Conservation (phyloP, 1,140 invertebrate genomes). For the Diprion similis region DNA sequence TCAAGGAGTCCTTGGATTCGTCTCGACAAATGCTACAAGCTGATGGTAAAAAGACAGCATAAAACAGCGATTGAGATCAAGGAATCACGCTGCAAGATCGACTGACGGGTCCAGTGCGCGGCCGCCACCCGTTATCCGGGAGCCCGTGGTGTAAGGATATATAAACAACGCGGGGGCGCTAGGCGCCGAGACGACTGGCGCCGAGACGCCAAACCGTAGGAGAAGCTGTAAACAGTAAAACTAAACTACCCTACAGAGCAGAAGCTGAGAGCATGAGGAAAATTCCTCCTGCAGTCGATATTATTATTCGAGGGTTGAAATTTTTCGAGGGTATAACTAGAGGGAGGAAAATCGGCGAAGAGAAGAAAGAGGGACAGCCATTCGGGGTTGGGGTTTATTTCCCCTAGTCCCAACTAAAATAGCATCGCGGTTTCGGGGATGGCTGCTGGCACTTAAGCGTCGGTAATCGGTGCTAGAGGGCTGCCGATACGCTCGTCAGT, state of each 20-base stretch:
- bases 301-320: too few relatives aligned
- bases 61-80: neutral
- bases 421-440: too few relatives aligned
- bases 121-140: conserved; percentile 6
- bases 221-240: neutral
- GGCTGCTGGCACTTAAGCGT: too few relatives aligned
- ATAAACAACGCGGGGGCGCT: conserved; percentile 44
- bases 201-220: conserved; percentile 26
- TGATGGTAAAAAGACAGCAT: neutral
- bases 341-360: too few relatives aligned
- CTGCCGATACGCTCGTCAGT: too few relatives aligned
- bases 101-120: neutral
- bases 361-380: too few relatives aligned
- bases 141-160: conserved; percentile 42
- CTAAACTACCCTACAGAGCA: neutral
- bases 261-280: neutral
- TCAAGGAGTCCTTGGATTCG: neutral
- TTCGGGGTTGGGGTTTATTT: too few relatives aligned
- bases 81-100: conserved; percentile 16
- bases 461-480: too few relatives aligned
- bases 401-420: too few relatives aligned
- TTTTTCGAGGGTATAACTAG: too few relatives aligned
- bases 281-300: too few relatives aligned
- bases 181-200: conserved; percentile 54
- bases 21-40: conserved; percentile 9